Conservation (phyloP, 2,113 vertebrate species). For the Chamaetylas fuelleborni region DNA sequence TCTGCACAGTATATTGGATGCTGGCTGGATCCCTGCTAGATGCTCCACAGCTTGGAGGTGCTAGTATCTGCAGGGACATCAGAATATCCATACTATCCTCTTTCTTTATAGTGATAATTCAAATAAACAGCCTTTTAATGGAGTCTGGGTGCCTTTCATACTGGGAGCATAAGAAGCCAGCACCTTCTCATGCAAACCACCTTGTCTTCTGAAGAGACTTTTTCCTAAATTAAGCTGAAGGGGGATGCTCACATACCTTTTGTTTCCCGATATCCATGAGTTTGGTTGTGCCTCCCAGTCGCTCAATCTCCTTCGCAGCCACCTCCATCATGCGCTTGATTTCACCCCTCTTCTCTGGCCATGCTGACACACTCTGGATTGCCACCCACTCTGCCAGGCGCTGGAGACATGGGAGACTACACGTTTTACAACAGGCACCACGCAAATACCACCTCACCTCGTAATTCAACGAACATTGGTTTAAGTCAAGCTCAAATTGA, state of each 20-base stretch:
- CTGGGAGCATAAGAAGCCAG: neutral
- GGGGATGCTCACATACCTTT: constrained; percentile 68
- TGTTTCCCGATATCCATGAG: constrained; percentile 89
- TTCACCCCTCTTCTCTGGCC: constrained; percentile 90
- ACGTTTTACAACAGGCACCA: neutral
- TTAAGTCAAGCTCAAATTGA: neutral
- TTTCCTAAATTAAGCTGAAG: neutral
- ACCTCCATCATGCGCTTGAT: constrained; percentile 91
- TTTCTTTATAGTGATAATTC: neutral
- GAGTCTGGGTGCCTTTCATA: neutral
- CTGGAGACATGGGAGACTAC: constrained; percentile 46
- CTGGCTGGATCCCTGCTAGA: neutral
- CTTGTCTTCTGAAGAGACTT: neutral
- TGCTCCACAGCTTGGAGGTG: neutral
- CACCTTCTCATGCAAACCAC: neutral
- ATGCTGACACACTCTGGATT: constrained; percentile 92
- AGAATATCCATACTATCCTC: neutral
- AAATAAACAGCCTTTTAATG: neutral
- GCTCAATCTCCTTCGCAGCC: constrained; percentile 85
- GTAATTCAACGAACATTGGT: neutral
- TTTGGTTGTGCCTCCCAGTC: constrained; percentile 85
- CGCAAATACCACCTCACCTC: neutral
- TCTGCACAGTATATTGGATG: neutral
- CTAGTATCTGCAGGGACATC: neutral
- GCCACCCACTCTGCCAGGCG: constrained; percentile 90